These are phyloP conservation scores for Melanogrammus aeglefinus DNA, from an alignment of 2,797 vertebrate genomes.

Conservation along the genomic window DNA sequence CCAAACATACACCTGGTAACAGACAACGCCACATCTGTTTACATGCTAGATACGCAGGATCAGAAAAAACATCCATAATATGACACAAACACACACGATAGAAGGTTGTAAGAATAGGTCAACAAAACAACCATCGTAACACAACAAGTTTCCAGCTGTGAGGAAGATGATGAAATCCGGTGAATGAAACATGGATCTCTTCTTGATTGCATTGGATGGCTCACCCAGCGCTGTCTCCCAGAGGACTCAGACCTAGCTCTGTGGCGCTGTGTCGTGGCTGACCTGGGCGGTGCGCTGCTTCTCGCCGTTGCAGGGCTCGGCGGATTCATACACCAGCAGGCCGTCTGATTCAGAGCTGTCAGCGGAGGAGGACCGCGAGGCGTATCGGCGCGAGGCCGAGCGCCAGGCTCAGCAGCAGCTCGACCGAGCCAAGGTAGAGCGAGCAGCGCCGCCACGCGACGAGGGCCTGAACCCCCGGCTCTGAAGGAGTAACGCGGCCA, in stretches of 20 bases:
- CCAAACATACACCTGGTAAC: constrained; percentile 20
- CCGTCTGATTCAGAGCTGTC: constrained; percentile 98
- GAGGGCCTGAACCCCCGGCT: neutral
- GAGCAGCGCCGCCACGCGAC: neutral
- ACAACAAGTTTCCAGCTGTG: neutral
- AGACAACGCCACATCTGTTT: constrained; percentile 11
- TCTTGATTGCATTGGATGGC: too few relatives aligned
- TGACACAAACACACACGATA: constrained; percentile 43
- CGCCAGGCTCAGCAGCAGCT: constrained; percentile 95
- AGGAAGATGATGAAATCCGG: neutral
- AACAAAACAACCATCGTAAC: neutral
- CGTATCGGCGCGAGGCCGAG: constrained; percentile 93
- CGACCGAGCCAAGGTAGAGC: constrained; percentile 90
- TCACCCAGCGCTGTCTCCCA: neutral
- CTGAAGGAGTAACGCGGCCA: too few relatives aligned
- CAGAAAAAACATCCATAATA: too few relatives aligned
- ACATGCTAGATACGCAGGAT: too few relatives aligned
- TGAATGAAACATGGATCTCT: neutral
- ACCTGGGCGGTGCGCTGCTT: constrained; percentile 18
- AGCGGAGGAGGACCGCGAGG: constrained; percentile 95
- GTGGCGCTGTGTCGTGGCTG: neutral
- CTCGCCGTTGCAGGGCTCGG: constrained; percentile 80
- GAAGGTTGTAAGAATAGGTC: constrained; percentile 1
- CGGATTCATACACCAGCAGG: constrained; percentile 96
- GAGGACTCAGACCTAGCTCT: neutral